A percentile compares a stretch with the other conserved stretches of the same genome.
Conservation (phyloP, 1,140 invertebrate species). For the Musca domestica region DNA sequence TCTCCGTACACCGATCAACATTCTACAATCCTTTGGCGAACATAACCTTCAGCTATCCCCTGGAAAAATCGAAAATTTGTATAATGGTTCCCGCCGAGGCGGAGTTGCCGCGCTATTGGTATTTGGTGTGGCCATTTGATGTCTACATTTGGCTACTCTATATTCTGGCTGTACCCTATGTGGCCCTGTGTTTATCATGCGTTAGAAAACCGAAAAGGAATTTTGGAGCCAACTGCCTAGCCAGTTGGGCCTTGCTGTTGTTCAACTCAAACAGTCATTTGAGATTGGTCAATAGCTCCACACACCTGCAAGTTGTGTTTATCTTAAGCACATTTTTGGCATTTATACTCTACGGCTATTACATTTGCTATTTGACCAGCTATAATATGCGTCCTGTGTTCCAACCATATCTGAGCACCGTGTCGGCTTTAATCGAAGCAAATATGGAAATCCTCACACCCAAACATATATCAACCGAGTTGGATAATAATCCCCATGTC, state of each 20-base stretch:
- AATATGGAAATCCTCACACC: slow-evolving; percentile 37
- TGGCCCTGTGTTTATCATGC: slow-evolving; percentile 30
- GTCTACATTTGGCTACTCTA: slow-evolving; percentile 40
- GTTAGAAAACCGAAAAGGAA: slow-evolving; percentile 23
- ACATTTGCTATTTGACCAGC: slow-evolving; percentile 42
- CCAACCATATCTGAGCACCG: slow-evolving; percentile 36
- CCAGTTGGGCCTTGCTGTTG: slow-evolving; percentile 37
- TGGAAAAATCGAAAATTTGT: slow-evolving; percentile 38
- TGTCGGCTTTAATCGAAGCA: slow-evolving; percentile 36
- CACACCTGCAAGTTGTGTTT: slow-evolving; percentile 36
- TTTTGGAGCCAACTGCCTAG: slow-evolving; percentile 32
- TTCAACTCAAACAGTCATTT: slow-evolving; percentile 40
- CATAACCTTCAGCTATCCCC: slow-evolving; percentile 36
- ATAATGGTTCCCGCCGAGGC: slow-evolving; percentile 47
- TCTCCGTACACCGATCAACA: background rate
- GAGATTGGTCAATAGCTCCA: slow-evolving; percentile 29
- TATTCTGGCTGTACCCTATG: slow-evolving; percentile 39
- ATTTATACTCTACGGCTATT: slow-evolving; percentile 42
- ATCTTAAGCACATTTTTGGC: slow-evolving; percentile 35
- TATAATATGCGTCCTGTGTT: slow-evolving; percentile 48
- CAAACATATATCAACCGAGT: slow-evolving; percentile 34
- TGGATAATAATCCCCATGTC: slow-evolving; percentile 30
- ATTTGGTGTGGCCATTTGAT: slow-evolving; percentile 45
- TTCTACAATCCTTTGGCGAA: background rate
- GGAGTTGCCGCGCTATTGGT: slow-evolving; percentile 47